phyloP scores from a whole-genome alignment of 2,888 invertebrate species.

The Venustoraphidia nigricollis region DNA sequence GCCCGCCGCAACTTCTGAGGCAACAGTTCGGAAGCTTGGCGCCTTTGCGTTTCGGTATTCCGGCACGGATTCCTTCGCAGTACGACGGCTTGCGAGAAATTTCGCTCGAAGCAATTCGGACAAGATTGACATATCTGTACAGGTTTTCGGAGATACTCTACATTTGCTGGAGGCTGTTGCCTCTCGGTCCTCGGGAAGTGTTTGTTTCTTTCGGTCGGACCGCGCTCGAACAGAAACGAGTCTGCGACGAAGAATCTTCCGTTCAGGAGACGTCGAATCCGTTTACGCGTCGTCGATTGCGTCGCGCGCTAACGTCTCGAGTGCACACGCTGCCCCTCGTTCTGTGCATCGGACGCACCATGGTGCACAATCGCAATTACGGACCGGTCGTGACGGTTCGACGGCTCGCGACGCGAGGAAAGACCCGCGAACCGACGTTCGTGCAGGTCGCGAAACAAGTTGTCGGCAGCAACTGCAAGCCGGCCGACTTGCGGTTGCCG shows the following conservation, averaged over 20 bases:
- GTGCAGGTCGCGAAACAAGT: conserved; percentile 47
- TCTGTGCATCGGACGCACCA: conserved; percentile 44
- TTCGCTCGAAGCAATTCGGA: conserved; percentile 33
- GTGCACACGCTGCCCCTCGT: conserved; percentile 47
- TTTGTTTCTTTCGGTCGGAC: conserved; percentile 25
- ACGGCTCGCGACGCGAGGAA: conserved; percentile 38
- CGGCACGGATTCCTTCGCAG: conserved; percentile 36
- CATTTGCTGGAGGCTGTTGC: conserved; percentile 38
- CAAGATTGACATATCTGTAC: conserved; percentile 37
- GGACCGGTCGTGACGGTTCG: conserved; percentile 48
- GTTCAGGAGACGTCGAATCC: conserved; percentile 10
- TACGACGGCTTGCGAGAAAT: conserved; percentile 35
- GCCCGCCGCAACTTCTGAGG: conserved; percentile 32
- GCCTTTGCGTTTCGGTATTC: conserved; percentile 33
- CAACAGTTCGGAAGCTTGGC: conserved; percentile 32
- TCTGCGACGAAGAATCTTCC: no score
- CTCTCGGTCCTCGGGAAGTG: conserved; percentile 28
- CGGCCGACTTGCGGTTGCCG: conserved; percentile 40
- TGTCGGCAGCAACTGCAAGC: conserved; percentile 37
- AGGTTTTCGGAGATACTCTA: conserved; percentile 46
- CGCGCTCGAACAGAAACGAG: conserved; percentile 17
- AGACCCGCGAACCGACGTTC: conserved; percentile 41
- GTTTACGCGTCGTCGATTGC: conserved; percentile 28
- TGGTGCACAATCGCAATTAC: conserved; percentile 49
- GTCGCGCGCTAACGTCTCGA: conserved; percentile 37